Evolutionary conservation across 2,113 vertebrate species (phyloP).

Genomic region (Corydoras sp.): DNA sequence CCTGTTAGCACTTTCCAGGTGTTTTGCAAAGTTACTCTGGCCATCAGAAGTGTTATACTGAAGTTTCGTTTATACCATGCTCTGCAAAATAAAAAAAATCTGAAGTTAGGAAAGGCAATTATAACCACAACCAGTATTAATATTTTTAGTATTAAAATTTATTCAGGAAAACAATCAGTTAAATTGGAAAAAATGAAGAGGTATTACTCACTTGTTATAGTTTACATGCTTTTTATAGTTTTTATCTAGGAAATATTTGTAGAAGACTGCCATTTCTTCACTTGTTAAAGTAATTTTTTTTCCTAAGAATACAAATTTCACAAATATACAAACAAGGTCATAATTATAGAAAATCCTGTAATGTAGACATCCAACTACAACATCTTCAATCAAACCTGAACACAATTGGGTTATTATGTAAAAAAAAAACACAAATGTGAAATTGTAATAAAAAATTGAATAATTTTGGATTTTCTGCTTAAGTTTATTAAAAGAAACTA

Average conservation of each 20-base stretch:
- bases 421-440: too few relatives aligned
- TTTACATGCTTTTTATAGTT: conserved; percentile 76
- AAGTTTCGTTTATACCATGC: conserved; percentile 91
- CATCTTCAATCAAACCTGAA: too few relatives aligned
- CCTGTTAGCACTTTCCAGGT: conserved; percentile 64
- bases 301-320: conserved; percentile 57
- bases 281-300: conserved; percentile 68
- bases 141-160: too few relatives aligned
- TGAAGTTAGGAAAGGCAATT: background rate
- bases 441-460: too few relatives aligned
- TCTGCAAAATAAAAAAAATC: conserved; percentile 50
- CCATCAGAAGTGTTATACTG: conserved; percentile 88
- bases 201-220: conserved; percentile 83
- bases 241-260: conserved; percentile 83
- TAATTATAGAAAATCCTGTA: too few relatives aligned
- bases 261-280: conserved; percentile 92
- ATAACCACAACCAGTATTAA: background rate
- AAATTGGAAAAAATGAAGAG: background rate
- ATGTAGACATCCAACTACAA: too few relatives aligned
- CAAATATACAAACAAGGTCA: background rate
- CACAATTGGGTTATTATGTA: too few relatives aligned
- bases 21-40: conserved; percentile 68
- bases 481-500: too few relatives aligned
- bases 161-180: too few relatives aligned
- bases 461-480: too few relatives aligned